These are phyloP conservation scores for Lamprotornis superbus DNA, from an alignment of 2,113 vertebrate species.

Conservation along the genomic window DNA sequence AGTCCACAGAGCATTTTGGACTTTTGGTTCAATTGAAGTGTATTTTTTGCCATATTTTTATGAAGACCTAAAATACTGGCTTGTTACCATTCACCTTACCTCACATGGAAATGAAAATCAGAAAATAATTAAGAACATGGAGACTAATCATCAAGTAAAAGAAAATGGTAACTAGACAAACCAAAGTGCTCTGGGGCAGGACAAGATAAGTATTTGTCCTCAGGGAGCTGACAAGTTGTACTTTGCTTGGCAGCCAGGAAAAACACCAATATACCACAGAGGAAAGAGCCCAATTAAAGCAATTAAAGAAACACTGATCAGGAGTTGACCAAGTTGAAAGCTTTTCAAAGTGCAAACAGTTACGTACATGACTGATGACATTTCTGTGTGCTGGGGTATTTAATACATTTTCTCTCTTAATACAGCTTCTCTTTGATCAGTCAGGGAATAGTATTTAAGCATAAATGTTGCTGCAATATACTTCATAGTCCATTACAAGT, in stretches of 20 bases:
- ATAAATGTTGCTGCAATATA: background rate
- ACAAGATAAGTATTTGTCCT: background rate
- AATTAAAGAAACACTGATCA: background rate
- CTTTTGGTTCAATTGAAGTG: background rate
- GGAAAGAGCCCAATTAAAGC: background rate
- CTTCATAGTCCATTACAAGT: background rate
- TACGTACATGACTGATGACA: background rate
- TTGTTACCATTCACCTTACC: background rate
- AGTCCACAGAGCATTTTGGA: background rate
- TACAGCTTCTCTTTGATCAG: background rate
- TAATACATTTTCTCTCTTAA: background rate
- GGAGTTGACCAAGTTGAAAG: background rate
- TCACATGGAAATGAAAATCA: background rate
- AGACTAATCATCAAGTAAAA: background rate
- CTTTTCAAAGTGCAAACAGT: background rate
- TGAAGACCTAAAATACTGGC: background rate
- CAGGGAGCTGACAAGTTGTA: background rate
- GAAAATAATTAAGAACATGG: background rate
- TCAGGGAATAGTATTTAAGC: background rate
- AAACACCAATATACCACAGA: background rate
- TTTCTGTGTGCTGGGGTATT: background rate
- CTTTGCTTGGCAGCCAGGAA: background rate
- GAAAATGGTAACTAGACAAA: background rate
- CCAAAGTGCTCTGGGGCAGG: background rate
- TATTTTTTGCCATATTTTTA: background rate